Percentiles rank a stretch among this genome's conserved stretches.
Evolutionary conservation across 2,797 vertebrate species (phyloP).

Genomic region (Protonibea diacanthus): DNA sequence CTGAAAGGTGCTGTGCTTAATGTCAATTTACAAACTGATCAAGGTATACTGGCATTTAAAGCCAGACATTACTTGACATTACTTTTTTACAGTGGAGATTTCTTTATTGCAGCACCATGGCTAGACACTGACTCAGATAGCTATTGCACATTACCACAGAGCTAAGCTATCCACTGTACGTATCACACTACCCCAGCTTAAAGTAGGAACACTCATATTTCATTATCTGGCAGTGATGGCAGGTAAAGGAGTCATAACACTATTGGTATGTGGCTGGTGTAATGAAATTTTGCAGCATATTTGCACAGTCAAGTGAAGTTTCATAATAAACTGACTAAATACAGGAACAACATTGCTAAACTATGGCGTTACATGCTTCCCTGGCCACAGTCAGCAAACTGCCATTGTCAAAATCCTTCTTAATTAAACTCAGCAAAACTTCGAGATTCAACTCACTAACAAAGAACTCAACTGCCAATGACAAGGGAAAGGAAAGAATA

Average conservation of each 20-base stretch:
- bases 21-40: background rate
- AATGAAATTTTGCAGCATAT: background rate
- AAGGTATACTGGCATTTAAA: background rate
- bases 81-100: background rate
- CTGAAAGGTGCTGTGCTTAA: slow-evolving; percentile 8
- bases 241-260: background rate
- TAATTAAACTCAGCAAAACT: slow-evolving; percentile 33
- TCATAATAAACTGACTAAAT: slow-evolving; percentile 1
- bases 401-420: slow-evolving; percentile 21
- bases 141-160: background rate
- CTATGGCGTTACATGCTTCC: background rate
- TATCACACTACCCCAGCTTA: background rate
- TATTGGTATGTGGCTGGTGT: background rate
- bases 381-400: slow-evolving; percentile 5
- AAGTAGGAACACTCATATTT: background rate
- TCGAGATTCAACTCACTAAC: slow-evolving; percentile 5
- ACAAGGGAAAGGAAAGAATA: background rate
- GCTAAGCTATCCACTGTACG: background rate
- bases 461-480: slow-evolving; percentile 24
- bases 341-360: slow-evolving; percentile 6
- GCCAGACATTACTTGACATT: background rate
- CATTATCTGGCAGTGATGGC: background rate
- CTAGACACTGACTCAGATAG: background rate
- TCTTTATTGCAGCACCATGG: background rate
- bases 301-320: background rate